Conservation (phyloP, 2,797 vertebrate species). For the Sparidentex hasta region DNA sequence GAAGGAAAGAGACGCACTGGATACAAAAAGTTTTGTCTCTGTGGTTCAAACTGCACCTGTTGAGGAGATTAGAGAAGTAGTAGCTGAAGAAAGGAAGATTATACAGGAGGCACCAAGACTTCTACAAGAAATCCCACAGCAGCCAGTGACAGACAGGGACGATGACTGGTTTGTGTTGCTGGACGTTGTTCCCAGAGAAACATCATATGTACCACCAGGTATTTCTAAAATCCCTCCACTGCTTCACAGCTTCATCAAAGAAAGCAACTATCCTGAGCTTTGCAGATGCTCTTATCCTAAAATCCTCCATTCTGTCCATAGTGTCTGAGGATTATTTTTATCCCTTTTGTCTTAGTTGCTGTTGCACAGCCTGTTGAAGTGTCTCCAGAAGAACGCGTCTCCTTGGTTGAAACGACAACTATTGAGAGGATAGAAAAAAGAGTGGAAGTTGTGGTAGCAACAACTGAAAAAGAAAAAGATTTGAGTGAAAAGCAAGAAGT, state of each 20-base stretch:
- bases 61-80: slow-evolving; percentile 44
- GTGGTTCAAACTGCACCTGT: slow-evolving; percentile 7
- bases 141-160: slow-evolving; percentile 17
- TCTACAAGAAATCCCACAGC: slow-evolving; percentile 27
- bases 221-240: slow-evolving; percentile 17
- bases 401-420: slow-evolving; percentile 38
- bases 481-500: slow-evolving; percentile 14
- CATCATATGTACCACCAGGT: slow-evolving; percentile 64
- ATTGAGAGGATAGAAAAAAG: slow-evolving; percentile 33
- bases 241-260: slow-evolving; percentile 20
- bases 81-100: slow-evolving; percentile 51
- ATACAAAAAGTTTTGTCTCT: slow-evolving; percentile 29
- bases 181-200: slow-evolving; percentile 58
- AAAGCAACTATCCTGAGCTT: slow-evolving; percentile 25
- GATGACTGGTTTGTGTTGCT: slow-evolving; percentile 78
- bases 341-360: slow-evolving; percentile 52
- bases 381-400: slow-evolving; percentile 22
- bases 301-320: neutral
- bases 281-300: slow-evolving; percentile 12
- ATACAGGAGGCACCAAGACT: slow-evolving; percentile 16
- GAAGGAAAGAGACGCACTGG: slow-evolving; percentile 14
- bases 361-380: slow-evolving; percentile 35
- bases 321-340: slow-evolving; percentile 25
- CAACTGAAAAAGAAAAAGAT: slow-evolving; percentile 27
- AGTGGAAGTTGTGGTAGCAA: slow-evolving; percentile 37